Evolutionary conservation across 2,797 vertebrate genomes (phyloP).

Genomic region (Sternotherus odoratus): DNA sequence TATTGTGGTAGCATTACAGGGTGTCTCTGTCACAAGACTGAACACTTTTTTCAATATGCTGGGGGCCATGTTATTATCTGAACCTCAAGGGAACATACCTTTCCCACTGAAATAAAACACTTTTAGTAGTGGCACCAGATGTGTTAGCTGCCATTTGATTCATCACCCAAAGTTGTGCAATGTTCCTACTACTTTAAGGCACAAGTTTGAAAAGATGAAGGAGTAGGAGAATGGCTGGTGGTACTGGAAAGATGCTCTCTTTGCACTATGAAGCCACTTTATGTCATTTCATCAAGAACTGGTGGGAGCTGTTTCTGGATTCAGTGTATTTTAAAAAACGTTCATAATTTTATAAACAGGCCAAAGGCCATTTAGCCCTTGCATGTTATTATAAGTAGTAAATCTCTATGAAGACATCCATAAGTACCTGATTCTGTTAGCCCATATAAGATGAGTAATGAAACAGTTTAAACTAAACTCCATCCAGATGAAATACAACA

Average conservation of each 20-base stretch:
- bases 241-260: not conserved
- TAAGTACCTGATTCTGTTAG: not conserved
- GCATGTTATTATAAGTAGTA: not conserved
- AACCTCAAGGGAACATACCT: not conserved
- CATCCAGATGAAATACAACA: not conserved
- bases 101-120: not conserved
- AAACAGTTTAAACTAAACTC: not conserved
- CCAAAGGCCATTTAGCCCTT: not conserved
- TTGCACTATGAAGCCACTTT: not conserved
- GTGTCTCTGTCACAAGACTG: not conserved
- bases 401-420: not conserved
- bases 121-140: not conserved
- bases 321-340: conserved; percentile 1
- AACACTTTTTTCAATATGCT: not conserved
- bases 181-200: not conserved
- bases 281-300: not conserved
- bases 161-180: not conserved
- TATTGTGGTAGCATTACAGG: not conserved
- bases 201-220: not conserved
- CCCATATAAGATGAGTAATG: not conserved
- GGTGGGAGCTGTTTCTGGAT: not conserved
- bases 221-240: not conserved
- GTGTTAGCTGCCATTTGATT: not conserved
- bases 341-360: conserved; percentile 38
- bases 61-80: not conserved